These are phyloP conservation scores for Drosophila sordidapex DNA, from an alignment of 2,888 invertebrate genomes.

Conservation along the genomic window DNA sequence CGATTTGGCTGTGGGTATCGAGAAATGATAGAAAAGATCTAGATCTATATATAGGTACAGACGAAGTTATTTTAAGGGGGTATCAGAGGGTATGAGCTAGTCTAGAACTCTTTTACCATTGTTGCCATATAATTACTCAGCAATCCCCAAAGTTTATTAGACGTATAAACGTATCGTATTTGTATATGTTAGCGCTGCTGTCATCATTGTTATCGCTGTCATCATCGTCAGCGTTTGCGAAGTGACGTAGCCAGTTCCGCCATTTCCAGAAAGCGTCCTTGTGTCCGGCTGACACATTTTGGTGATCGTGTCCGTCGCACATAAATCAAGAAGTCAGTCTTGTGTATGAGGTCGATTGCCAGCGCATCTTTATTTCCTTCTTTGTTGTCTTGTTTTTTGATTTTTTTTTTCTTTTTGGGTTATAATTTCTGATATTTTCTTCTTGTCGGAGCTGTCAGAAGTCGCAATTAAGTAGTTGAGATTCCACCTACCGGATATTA, in stretches of 20 bases:
- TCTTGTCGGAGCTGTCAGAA: not conserved
- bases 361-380: conserved; percentile 17
- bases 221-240: not conserved
- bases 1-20: not conserved
- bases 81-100: not conserved
- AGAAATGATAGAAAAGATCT: not conserved
- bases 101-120: not conserved
- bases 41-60: not conserved
- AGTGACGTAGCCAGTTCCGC: conserved; percentile 29
- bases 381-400: conserved; percentile 2
- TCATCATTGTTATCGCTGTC: conserved; percentile 5
- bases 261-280: conserved; percentile 32
- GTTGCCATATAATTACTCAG: not conserved
- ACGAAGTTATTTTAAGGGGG: not conserved
- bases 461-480: conserved; percentile 10
- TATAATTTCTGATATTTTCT: conserved; percentile 6
- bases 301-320: conserved; percentile 2
- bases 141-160: not conserved
- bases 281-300: conserved; percentile 31
- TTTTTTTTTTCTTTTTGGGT: conserved; percentile 1
- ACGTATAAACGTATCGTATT: not conserved
- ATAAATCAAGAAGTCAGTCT: conserved; percentile 15
- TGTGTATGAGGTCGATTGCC: conserved; percentile 16
- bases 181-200: not conserved
- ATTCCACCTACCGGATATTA: conserved; percentile 18